Conservation (phyloP, 2,113 vertebrate genomes). For the Catharus bicknelli region DNA sequence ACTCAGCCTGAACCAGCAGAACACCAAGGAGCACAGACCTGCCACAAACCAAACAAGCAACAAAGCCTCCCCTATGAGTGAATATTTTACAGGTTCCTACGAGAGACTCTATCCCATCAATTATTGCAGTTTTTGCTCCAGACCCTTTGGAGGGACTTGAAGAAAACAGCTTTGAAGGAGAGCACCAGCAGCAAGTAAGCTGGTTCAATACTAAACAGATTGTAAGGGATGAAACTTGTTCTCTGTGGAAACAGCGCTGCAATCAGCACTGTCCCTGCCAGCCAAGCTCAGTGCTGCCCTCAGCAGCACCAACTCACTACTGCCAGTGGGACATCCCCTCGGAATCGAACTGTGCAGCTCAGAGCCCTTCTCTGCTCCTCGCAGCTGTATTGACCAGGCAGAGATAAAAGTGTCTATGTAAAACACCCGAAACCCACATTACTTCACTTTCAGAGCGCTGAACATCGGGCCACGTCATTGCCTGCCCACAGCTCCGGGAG, state of each 20-base stretch:
- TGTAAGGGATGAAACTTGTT: too few relatives aligned
- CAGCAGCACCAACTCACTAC: background rate
- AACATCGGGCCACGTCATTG: background rate
- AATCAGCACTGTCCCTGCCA: rapidly evolving
- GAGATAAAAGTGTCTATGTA: background rate
- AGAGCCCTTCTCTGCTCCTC: background rate
- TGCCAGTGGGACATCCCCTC: rapidly evolving
- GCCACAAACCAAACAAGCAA: background rate
- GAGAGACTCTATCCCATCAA: background rate
- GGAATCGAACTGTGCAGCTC: rapidly evolving
- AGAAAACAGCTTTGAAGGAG: background rate
- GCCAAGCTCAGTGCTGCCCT: conserved; percentile 22
- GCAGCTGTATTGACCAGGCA: background rate
- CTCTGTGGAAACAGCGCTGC: too few relatives aligned
- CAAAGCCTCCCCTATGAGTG: background rate
- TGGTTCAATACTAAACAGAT: background rate
- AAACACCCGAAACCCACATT: background rate
- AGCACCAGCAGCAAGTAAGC: background rate
- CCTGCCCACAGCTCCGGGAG: rapidly evolving
- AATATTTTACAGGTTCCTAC: background rate
- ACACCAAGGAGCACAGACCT: background rate
- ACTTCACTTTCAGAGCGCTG: background rate
- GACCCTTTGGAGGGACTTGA: background rate
- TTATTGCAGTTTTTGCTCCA: background rate
- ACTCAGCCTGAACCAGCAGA: background rate